Base-by-base conservation (phyloP, 1,140 invertebrate genomes). In the Hypothenemus hampei region DNA sequence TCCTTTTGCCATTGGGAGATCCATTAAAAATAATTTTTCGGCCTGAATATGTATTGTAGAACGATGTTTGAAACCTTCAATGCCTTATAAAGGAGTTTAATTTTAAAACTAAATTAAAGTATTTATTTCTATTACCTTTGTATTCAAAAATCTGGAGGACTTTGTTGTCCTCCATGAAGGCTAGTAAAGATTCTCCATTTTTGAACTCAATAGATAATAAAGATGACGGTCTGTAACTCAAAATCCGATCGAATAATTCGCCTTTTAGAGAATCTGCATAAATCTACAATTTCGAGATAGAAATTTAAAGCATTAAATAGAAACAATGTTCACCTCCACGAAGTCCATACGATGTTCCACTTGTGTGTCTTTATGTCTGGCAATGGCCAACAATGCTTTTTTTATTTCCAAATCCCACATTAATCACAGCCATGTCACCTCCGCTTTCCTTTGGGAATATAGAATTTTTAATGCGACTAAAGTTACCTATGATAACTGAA, bases 151-250 rank as follows among this genome's bases (percentile, higher is more conserved):
- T 53, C 45, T 69, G 62, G 11, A 70, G 22, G 2, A 58, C 21
- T 49, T 63, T 65, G 15, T 58, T 20, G 47, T 72, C 54, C 57
- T 72, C 70, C 16, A 72, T 50, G 47, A 70, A 69, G 3, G 60
- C 54, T 36, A 72, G 37, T 4, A 72, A 49, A 5, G 66, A 69
- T 61, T 72, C 69, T 8, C 67, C 68, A 58, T 65, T 69, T 21
- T 57, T 56, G 53, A 70, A 69, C 39, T 69, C 64, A 4, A 72
- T 24, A 7, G 64, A 60, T 13, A 60, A 21, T 11, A 70, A 23
- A 11, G 63, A 66, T 39, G 63, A 63, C 31, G 69, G 67, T 57
- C 63, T 67, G 19, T 67, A 69, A 26, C 65, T 59, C n/a, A 56
- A 37, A n/a, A 71, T 62, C 58, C 67, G 67, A 36, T 70, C 64